phyloP scores from a whole-genome alignment of 2,797 vertebrate genomes.

The Intellagama lesueurii region DNA sequence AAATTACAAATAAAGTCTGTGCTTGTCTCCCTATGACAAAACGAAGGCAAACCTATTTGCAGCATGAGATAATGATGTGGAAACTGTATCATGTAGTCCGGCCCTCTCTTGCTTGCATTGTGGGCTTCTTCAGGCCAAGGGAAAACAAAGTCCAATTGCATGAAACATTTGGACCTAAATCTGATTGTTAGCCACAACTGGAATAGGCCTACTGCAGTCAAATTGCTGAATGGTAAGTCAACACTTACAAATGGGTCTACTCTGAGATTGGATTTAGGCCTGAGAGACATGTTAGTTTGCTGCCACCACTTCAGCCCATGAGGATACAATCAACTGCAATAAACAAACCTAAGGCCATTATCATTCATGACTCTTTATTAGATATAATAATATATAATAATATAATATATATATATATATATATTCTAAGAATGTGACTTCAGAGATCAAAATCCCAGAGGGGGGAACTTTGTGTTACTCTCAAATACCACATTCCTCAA shows the following conservation, averaged over 20 bases:
- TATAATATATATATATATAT: too few relatives aligned
- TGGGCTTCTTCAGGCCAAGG: neutral
- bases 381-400: too few relatives aligned
- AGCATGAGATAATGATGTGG: neutral
- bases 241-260: too few relatives aligned
- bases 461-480: neutral
- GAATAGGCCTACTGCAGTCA: too few relatives aligned
- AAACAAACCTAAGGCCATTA: neutral
- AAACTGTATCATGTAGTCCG: too few relatives aligned
- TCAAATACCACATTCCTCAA: neutral
- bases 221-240: too few relatives aligned
- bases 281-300: neutral
- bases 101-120: neutral
- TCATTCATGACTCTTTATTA: neutral
- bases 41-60: too few relatives aligned
- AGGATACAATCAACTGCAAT: neutral
- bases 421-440: neutral
- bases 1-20: too few relatives aligned
- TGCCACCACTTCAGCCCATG: neutral
- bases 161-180: too few relatives aligned
- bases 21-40: too few relatives aligned
- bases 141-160: neutral
- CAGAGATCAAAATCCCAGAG: neutral
- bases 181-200: too few relatives aligned
- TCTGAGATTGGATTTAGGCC: too few relatives aligned